Evolutionary conservation across 2,888 invertebrate genomes (phyloP), one percentile per base, ranked within the genome.

Genomic region (Netelia melanura): DNA sequence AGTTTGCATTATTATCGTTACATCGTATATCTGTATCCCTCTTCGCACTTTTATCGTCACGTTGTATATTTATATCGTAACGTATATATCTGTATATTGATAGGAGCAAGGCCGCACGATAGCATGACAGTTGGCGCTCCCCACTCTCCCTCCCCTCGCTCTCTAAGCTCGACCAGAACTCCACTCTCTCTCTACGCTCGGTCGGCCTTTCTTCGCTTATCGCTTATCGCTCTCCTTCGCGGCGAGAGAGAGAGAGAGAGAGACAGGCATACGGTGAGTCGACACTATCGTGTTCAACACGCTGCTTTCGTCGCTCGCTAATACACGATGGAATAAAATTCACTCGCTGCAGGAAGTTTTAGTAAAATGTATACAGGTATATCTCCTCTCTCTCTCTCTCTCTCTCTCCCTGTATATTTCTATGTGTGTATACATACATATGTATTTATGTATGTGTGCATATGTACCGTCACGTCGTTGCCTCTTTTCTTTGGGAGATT

Each of bases 101-200:
- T 68, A 79, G 48, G 79, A 83, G 79, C 83, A 83, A 83, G 83
- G 79, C 65, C 70, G 75, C 79, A 75, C 78, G 83, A 74, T 79
- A 70, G 74, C 78, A 79, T 56, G 78, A 75, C 62, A 56, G 67
- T 58, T 75, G 62, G 52, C 52, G 17, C 25, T 72, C 64, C 54
- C 56, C 64, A 17, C 2, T 21, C 48, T 10, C 21, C 21, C 21
- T 9, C 64, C 14, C 17, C 75, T 25, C 54, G 30, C 3, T 48
- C 9, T 30, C 30, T 30, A 2, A 2, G 30, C 30, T 17, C 54
- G 14, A 23, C n/a, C 54, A 54, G 17, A 23, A 3, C 38, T 48
- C 52, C 38, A n/a, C 38, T 30, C 30, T 30, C 30, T 30, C 58
- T 44, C 62, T 54, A 68, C 11, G 30, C 44, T 30, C 25, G 48